Evolutionary conservation across 1,140 invertebrate genomes (phyloP).

Genomic region (Tyrophagus putrescentiae): DNA sequence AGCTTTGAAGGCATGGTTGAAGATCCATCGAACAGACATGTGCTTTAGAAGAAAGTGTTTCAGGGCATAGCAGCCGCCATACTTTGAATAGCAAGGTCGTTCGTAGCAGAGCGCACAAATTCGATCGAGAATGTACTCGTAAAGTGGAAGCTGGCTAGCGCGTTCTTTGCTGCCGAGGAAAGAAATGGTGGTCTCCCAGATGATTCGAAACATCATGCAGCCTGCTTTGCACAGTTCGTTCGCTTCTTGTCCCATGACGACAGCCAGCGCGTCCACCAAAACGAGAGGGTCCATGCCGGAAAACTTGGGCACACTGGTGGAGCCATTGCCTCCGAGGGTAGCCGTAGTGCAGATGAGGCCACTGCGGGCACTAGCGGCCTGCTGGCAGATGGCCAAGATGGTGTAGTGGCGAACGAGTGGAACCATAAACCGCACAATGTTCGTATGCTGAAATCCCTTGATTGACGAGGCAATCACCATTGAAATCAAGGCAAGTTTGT

Average conservation of each 20-base stretch:
- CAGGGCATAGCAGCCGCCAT: conserved; percentile 92
- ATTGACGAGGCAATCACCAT: conserved; percentile 81
- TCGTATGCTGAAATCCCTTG: conserved; percentile 71
- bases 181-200: conserved; percentile 72
- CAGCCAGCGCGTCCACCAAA: conserved; percentile 77
- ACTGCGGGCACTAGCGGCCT: conserved; percentile 54
- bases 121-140: conserved; percentile 85
- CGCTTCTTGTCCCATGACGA: conserved; percentile 90
- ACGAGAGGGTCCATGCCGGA: conserved; percentile 79
- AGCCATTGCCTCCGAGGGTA: conserved; percentile 19
- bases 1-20: conserved; percentile 79
- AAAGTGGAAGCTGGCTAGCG: conserved; percentile 75
- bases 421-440: conserved; percentile 66
- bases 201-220: conserved; percentile 64
- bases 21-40: conserved; percentile 79
- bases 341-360: conserved; percentile 33
- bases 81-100: conserved; percentile 90
- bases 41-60: conserved; percentile 74
- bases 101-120: conserved; percentile 93
- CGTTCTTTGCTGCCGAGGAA: conserved; percentile 72
- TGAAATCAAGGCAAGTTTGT: conserved; percentile 70
- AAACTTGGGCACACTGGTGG: conserved; percentile 22
- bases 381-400: conserved; percentile 71
- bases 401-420: conserved; percentile 83
- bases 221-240: conserved; percentile 88